Base-by-base conservation (phyloP, 2,113 vertebrate species). In the Ondatra zibethicus region DNA sequence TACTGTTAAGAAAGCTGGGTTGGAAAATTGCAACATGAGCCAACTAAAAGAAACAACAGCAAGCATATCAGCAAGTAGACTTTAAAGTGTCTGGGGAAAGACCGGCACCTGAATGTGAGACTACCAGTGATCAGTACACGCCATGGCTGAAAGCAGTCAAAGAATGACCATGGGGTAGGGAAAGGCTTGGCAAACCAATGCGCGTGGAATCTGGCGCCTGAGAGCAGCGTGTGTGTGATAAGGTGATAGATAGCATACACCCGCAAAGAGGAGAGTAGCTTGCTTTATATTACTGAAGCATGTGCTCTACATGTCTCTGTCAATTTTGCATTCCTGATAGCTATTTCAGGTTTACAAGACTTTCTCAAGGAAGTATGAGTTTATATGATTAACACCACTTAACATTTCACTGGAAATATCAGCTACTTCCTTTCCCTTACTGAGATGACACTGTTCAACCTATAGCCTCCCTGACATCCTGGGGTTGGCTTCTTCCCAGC, bases 1-100 rank as follows among this genome's bases (percentile, higher is more conserved):
- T n/a, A 84, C 47, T 58, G 85, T 84, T 95, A 94, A 88, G 90
- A 95, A 8, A 98, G 86, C 93, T 31, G 19, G 58, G 82, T 95
- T 87, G 87, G 91, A 94, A 98, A 97, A 97, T 95, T 89, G 72
- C 88, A 93, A 96, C 72, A 88, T 73, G 88, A 97, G 61, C 96
- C 68, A 96, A 84, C 80, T 94, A 91, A 90, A 86, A 31, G 58
- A 97, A 95, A 95, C 75, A 97, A 78, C 76, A 97, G 75, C 68
- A 86, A 89, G 36, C 36, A 63, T n/a, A 92, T 5, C 89, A 89
- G 87, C 45, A 91, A 96, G 86, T 31, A 85, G 95, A 95, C 52
- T 88, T 97, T 70, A 93, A 93, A 97, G 65, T 93, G 75, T 82
- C 68, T 70, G 39, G 72, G 65, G 90, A 80, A 75, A 88, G 77